Percentiles rank a stretch among this genome's conserved stretches.
Evolutionary conservation across 2,797 vertebrate genomes (phyloP).

Genomic region (Oreochromis mossambicus): DNA sequence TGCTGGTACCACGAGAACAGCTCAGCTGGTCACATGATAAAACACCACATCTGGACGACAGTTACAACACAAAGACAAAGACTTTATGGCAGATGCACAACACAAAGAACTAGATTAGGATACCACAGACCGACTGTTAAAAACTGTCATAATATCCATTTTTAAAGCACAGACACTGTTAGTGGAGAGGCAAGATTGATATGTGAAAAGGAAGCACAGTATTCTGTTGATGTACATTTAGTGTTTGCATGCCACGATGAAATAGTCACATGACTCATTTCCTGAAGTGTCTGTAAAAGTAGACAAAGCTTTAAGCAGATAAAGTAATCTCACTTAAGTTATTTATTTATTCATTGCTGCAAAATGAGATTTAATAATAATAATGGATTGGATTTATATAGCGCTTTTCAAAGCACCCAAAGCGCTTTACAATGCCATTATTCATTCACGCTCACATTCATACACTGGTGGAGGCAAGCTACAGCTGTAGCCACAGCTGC

Average conservation of each 20-base stretch:
- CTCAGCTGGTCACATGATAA: conserved; percentile 81
- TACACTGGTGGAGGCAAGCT: too few species aligned
- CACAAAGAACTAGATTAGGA: not conserved
- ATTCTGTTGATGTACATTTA: not conserved
- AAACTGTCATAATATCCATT: not conserved
- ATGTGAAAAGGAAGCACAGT: not conserved
- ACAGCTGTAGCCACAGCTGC: too few species aligned
- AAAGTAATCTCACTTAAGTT: not conserved
- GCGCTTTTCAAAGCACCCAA: too few species aligned
- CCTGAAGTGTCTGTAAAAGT: not conserved
- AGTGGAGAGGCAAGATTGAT: not conserved
- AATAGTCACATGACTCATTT: not conserved
- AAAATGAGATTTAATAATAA: not conserved
- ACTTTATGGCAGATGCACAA: not conserved
- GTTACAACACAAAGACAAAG: not conserved
- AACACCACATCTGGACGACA: not conserved
- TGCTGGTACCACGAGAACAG: conserved; percentile 76
- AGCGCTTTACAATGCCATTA: too few species aligned
- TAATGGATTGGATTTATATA: too few species aligned
- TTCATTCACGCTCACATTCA: too few species aligned
- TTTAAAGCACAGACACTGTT: not conserved
- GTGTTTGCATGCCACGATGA: rapidly evolving
- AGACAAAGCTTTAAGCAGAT: not conserved
- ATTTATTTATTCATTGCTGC: not conserved
- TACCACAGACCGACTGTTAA: not conserved